These are phyloP conservation scores for Pogonocichla stellata DNA, from an alignment of 2,113 vertebrate genomes.

Conservation along the genomic window DNA sequence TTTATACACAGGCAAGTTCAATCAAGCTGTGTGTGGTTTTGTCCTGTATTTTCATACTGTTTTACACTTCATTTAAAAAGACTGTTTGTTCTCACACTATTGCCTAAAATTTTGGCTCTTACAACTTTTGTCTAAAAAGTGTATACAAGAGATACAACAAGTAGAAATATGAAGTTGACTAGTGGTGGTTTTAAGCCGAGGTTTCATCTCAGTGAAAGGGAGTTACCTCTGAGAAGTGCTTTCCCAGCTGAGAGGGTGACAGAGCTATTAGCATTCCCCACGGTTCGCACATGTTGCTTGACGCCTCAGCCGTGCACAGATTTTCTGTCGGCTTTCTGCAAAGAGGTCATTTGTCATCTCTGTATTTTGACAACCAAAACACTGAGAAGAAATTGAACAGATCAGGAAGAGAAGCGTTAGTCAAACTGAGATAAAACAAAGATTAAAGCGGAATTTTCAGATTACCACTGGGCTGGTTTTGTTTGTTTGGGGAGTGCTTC, in stretches of 20 bases:
- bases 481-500: neutral
- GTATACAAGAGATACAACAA: neutral
- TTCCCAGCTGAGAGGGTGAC: neutral
- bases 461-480: neutral
- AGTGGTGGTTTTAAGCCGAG: neutral
- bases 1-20: neutral
- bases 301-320: neutral
- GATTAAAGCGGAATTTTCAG: constrained; percentile 5
- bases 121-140: fast-evolving
- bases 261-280: neutral
- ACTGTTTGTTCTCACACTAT: neutral
- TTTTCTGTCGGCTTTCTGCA: neutral
- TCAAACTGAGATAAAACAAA: constrained; percentile 54
- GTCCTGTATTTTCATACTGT: neutral
- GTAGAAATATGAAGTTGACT: neutral
- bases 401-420: constrained; percentile 3
- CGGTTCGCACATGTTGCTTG: neutral
- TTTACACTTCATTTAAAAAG: neutral
- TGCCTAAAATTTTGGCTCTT: neutral
- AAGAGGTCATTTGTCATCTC: neutral
- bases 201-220: neutral
- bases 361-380: constrained; percentile 17
- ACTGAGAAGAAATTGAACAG: neutral
- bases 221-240: neutral
- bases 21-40: neutral